Conservation (phyloP, 2,888 invertebrate species). For the Peribatodes rhomboidaria region DNA sequence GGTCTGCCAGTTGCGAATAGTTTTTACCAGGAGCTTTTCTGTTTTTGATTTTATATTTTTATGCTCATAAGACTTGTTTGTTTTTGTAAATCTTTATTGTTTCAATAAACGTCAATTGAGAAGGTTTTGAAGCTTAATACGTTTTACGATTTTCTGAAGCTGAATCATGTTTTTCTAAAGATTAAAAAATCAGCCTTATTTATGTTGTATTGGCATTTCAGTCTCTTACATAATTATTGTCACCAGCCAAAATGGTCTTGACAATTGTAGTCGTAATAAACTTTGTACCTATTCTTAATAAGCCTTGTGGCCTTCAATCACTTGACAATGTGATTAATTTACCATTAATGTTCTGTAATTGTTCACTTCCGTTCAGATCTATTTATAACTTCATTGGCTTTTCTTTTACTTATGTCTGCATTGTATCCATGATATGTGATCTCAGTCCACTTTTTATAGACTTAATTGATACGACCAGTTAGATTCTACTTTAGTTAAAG, state of each 20-base stretch:
- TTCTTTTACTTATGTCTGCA: not conserved
- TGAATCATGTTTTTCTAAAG: not conserved
- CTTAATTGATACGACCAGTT: not conserved
- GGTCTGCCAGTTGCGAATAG: not conserved
- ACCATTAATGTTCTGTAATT: conserved; percentile 14
- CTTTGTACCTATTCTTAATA: not conserved
- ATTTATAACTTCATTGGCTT: conserved; percentile 11
- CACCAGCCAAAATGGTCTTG: not conserved
- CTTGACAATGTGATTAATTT: conserved; percentile 21
- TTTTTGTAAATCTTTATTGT: too few species aligned
- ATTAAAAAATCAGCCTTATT: not conserved
- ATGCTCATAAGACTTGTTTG: too few species aligned
- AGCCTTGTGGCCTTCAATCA: conserved; percentile 23
- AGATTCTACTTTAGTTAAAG: not conserved
- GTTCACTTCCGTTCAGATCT: conserved; percentile 25
- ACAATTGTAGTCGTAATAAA: not conserved
- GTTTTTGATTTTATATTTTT: not conserved
- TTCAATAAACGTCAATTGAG: too few species aligned
- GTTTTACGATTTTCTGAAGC: not conserved
- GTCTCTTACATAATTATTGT: not conserved
- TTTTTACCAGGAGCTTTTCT: not conserved
- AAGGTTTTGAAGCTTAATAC: too few species aligned
- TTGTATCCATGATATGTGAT: not conserved
- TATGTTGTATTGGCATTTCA: not conserved
- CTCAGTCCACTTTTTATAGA: too few species aligned